phyloP scores from a whole-genome alignment of 1,140 invertebrate species.

The Caenorhabditis inopinata region DNA sequence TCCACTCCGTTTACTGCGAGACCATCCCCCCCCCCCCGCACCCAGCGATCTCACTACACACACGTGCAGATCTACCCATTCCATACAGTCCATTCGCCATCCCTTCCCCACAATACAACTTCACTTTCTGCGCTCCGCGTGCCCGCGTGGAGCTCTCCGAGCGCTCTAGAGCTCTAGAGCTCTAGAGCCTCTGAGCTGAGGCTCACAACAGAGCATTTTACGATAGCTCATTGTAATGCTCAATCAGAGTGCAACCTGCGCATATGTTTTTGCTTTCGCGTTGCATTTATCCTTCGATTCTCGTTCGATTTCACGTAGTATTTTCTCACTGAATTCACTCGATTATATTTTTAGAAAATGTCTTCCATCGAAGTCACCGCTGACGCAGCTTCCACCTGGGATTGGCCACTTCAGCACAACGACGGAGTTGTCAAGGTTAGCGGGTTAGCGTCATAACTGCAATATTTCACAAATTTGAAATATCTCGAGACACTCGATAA shows the following conservation, averaged over 20 bases:
- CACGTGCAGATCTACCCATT: too few relatives aligned
- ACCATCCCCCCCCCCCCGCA: neutral
- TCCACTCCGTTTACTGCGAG: neutral
- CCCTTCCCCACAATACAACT: neutral
- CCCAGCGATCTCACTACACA: conserved; percentile 9
- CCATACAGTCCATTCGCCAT: neutral
- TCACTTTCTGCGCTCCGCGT: neutral
- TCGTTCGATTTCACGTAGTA: neutral
- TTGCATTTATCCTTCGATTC: conserved; percentile 7
- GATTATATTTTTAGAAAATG: conserved; percentile 34
- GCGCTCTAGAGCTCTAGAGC: neutral
- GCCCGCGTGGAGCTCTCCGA: too few relatives aligned
- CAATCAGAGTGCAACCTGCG: conserved; percentile 7
- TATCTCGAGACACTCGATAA: too few relatives aligned
- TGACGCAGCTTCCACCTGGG: conserved; percentile 46
- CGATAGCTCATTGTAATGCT: conserved; percentile 23
- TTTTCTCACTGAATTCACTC: too few relatives aligned
- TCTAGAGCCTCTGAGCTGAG: too few relatives aligned
- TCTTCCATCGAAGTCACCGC: conserved; percentile 42
- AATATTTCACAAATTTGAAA: too few relatives aligned
- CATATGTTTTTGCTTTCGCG: conserved; percentile 24
- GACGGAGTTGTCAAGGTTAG: conserved; percentile 49
- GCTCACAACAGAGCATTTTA: conserved; percentile 27
- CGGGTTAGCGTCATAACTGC: too few relatives aligned
- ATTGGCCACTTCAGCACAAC: conserved; percentile 52